Evolutionary conservation across 1,140 invertebrate species (phyloP).

Genomic region (Goniozus legneri): DNA sequence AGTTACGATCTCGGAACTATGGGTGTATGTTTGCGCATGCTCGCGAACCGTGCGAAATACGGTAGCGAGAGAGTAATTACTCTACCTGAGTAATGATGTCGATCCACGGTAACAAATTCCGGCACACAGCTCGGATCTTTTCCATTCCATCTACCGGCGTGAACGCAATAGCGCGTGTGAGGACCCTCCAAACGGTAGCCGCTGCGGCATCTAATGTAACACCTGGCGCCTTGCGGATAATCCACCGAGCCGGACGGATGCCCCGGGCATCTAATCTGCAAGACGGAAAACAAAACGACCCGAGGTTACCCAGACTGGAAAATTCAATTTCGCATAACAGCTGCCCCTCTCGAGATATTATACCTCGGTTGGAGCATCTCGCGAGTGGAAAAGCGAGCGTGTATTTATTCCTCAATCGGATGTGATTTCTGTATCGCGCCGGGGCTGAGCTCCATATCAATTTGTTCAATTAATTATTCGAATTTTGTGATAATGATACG

Average conservation of each 20-base stretch:
- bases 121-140: conserved; percentile 48
- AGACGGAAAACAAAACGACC: conserved; percentile 7
- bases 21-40: no score
- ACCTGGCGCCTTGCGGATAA: conserved; percentile 54
- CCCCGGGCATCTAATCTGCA: conserved; percentile 43
- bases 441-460: no score
- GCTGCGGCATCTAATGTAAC: conserved; percentile 57
- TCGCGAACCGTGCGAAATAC: no score
- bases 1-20: no score
- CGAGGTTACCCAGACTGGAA: neutral
- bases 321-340: neutral
- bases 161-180: conserved; percentile 50
- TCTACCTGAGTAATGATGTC: conserved; percentile 32
- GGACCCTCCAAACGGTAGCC: conserved; percentile 56
- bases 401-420: no score
- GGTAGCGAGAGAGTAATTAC: no score
- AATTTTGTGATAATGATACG: no score
- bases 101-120: conserved; percentile 22
- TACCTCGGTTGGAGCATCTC: no score
- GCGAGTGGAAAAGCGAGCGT: no score
- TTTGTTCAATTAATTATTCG: no score
- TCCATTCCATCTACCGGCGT: conserved; percentile 55
- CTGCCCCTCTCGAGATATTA: no score
- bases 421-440: no score
- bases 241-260: conserved; percentile 34